Evolutionary conservation across 2,888 invertebrate genomes (phyloP), one percentile per base, ranked within the genome.

Genomic region (Oegoconia quadripuncta): DNA sequence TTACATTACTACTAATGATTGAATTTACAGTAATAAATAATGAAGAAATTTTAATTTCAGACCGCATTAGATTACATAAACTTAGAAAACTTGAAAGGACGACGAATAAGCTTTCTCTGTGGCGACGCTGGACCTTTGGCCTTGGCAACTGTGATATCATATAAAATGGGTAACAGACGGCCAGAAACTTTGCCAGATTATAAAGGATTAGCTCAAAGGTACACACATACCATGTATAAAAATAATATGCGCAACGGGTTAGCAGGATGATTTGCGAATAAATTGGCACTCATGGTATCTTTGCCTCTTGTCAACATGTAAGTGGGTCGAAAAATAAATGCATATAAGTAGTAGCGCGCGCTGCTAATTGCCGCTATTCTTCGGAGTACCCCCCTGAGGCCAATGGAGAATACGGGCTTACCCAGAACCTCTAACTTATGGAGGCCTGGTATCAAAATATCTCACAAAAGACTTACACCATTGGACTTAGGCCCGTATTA

Each of bases 51-150:
- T 25, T 27, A 39, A 4, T 69, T 59, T 25, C 58, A 84, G 84
- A 57, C 40, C 33, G 74, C 79, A 28, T 45, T 72, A 43, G 49
- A 69, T 34, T 84, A 74, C 41, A 44, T 84, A 39, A 53, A 76
- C 34, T 42, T 83, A 32, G 60, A 74, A 23, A 59, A 62, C 39
- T 46, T 82, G 15, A 81, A 74, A 60, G 74, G 74, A 2, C 65
- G 55, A 14, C 64, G 90, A 48, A 86, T 92, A 30, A 92, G 92
- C 27, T 95, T 95, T 70, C 70, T 96, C 14, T 90, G 95, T 55
- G 96, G 96, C 11, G 92, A 92, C 72, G 92, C 92, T 31, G 96
- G 97, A 0, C 91, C 94, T 20, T 90, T 93, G 53, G 95, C 95
- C 3, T 88, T 95, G 8, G 92, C 92, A 6, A 90, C 93, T 4